phyloP scores from a whole-genome alignment of 2,888 invertebrate species.

The Leptopterna dolabrata region DNA sequence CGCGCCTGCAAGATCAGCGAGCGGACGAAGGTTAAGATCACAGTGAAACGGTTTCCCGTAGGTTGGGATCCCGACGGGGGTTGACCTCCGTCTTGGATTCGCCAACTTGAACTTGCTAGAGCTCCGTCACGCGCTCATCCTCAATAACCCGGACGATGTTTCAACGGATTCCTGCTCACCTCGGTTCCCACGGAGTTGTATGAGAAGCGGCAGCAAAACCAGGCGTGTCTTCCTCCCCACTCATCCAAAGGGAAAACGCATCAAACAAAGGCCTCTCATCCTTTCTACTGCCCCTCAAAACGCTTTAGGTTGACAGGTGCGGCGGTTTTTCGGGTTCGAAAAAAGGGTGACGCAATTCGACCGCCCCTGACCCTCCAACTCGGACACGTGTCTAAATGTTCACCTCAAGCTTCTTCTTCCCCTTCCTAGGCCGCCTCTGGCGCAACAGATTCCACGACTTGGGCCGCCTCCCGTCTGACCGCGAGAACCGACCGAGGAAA shows the following conservation, averaged over 20 bases:
- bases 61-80: background rate
- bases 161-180: background rate
- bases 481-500: background rate
- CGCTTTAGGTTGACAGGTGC: constrained; percentile 9
- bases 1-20: background rate
- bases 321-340: background rate
- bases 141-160: background rate
- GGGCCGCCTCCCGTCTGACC: background rate
- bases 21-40: background rate
- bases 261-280: background rate
- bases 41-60: background rate
- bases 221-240: background rate
- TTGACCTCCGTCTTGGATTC: background rate
- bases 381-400: constrained; percentile 21
- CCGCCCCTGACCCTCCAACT: constrained; percentile 28
- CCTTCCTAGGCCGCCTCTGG: background rate
- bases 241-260: background rate
- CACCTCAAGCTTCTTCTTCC: background rate
- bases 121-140: background rate
- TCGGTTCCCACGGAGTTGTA: background rate
- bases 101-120: background rate
- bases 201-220: background rate
- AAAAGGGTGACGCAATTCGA: constrained; percentile 20
- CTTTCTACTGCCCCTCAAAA: background rate
- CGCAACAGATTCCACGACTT: background rate